Evolutionary conservation across 2,797 vertebrate genomes (phyloP), one percentile per base, ranked within the genome.

Genomic region (Enteromius viviparus): DNA sequence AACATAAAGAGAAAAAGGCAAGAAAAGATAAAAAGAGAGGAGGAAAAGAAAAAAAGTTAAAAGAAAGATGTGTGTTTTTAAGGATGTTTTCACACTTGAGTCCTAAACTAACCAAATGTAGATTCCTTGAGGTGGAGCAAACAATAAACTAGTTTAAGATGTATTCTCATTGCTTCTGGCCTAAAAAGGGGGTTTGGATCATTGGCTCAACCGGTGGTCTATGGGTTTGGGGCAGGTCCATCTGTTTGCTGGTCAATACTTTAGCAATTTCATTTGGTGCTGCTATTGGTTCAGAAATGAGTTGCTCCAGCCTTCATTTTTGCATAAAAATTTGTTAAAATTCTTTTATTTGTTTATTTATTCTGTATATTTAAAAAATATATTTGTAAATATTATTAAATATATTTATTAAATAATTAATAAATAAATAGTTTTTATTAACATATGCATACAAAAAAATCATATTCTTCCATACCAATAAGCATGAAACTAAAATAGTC

Each of bases 31-130:
- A 26, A 47, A 51, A 80, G 60, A 66, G 23, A 34, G 29, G 53
- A 68, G 34, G n/a, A 55, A 79, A 70, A 71, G 34, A 26, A 53
- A 78, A 69, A 51, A 62, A 12, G 21, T 58, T 12, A 76, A 76
- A 71, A 76, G 71, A 65, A 66, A 34, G 47, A 65, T 47, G 26
- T 37, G 45, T 55, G 64, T 55, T 80, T 66, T 58, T 15, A 72
- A 49, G 55, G 55, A 32, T 32, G 69, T 64, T 81, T 74, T 64
- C 69, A 72, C 55, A 74, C 55, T 81, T 37, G 42, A 64, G 32
- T 81, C 4, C 62, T n/a, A 71, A 58, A 70, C 11, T 17, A 40
- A 19, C 6, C 23, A 40, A 51, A 9, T 29, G 42, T 26, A 15
- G 6, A 49, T 9, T 12, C 4, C 49, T 26, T 68, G 8, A 40